Evolutionary conservation across 2,797 vertebrate genomes (phyloP), one percentile per base, ranked within the genome.

Genomic region (Parauchenoglanis punctatus): DNA sequence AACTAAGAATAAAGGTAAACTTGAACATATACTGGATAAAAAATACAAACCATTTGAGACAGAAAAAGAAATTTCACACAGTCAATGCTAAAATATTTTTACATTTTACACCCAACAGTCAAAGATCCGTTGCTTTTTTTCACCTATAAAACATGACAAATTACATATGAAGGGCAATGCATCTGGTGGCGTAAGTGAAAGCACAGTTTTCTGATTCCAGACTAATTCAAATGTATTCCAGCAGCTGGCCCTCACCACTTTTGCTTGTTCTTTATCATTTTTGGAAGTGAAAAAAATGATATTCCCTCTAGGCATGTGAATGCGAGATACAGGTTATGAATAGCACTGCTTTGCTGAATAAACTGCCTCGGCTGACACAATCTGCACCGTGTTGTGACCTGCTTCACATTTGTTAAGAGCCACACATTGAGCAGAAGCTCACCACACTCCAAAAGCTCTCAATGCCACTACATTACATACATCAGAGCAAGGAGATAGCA

Each of bases 371-470:
- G 83, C 89, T 90, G 90, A 91, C 91, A 91, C 86, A 83, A 91
- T 90, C 89, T 86, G 87, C 72, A 87, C 86, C 85, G 81, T 90
- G 91, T 91, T 92, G 90, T 90, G 89, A 89, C 89, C 91, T 84
- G 46, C 84, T 91, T 89, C 91, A 92, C 91, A 92, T 92, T 91
- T 91, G 90, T 86, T 92, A 90, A 91, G 89, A 90, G 89, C 86
- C 87, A 87, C 89, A 90, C 89, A 89, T 87, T 87, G 85, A 86
- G 88, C 84, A n/a, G 84, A 31, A 73, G 87, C 75, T 89, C 87
- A 80, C 88, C 88, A 73, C 89, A 90, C 89, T 89, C 78, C 78
- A 82, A 86, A 89, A 88, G 81, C 52, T 78, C 84, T 87, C 88
- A 83, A 84, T 85, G 84, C 84, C 85, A 91, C 89, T 90, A 88